Conservation (phyloP, 2,113 vertebrate species). For the Oriolus oriolus region DNA sequence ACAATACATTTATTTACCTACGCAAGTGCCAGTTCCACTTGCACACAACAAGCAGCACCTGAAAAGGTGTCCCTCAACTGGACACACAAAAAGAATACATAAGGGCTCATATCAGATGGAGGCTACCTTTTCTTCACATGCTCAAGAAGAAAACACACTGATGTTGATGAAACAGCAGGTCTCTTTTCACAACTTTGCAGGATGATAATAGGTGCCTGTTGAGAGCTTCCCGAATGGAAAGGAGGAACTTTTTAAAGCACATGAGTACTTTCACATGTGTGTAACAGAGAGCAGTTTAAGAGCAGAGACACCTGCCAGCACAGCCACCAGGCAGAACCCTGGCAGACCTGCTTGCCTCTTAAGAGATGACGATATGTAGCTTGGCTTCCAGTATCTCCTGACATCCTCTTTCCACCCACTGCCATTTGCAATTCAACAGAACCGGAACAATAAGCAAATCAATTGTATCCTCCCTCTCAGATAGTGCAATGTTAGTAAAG, state of each 20-base stretch:
- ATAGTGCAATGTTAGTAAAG: neutral
- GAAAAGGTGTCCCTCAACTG: neutral
- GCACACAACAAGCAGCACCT: neutral
- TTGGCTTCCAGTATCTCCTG: neutral
- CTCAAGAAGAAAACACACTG: neutral
- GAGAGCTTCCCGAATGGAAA: neutral
- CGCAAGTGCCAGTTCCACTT: neutral
- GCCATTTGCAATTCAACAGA: neutral
- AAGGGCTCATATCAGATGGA: neutral
- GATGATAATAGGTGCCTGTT: neutral
- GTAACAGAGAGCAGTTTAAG: neutral
- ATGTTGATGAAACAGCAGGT: neutral
- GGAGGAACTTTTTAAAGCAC: neutral
- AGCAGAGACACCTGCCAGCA: neutral
- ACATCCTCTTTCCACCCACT: neutral
- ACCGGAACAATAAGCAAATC: neutral
- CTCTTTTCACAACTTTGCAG: neutral
- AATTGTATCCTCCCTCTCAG: neutral
- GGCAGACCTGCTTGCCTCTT: neutral
- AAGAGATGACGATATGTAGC: neutral
- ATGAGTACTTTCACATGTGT: neutral
- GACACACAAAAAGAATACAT: neutral
- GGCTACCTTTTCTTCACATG: neutral
- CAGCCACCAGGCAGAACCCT: neutral
- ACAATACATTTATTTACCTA: neutral